Conservation (phyloP, 2,113 vertebrate species). For the Prionailurus bengalensis region DNA sequence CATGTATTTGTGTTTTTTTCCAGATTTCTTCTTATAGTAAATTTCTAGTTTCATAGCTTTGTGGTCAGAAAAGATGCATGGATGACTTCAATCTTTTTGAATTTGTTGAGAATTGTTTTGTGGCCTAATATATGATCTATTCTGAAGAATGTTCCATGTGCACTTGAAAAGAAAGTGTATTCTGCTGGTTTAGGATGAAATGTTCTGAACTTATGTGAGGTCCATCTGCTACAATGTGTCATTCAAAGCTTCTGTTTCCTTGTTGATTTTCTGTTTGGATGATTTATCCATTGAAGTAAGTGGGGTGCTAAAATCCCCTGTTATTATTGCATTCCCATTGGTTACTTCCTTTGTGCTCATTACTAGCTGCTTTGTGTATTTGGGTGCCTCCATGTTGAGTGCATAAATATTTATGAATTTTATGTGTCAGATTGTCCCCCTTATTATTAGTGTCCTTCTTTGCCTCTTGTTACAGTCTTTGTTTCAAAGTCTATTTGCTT, state of each 20-base stretch:
- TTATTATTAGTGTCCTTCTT: background rate
- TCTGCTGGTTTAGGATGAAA: background rate
- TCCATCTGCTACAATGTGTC: too few species aligned
- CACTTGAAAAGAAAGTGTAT: background rate
- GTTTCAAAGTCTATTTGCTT: background rate
- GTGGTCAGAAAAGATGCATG: too few species aligned
- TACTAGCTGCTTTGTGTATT: background rate
- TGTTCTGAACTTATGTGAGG: too few species aligned
- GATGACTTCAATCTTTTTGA: too few species aligned
- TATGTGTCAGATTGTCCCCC: background rate
- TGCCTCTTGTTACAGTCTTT: background rate
- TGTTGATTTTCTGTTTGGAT: background rate
- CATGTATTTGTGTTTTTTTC: too few species aligned
- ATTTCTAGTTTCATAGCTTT: too few species aligned
- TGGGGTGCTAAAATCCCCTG: background rate
- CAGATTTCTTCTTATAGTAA: too few species aligned
- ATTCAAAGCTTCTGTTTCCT: background rate
- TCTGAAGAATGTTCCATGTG: background rate
- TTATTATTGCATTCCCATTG: background rate
- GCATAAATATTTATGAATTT: background rate
- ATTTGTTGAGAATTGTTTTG: too few species aligned
- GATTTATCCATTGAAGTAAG: background rate
- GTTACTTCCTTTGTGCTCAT: background rate
- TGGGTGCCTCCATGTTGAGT: background rate
- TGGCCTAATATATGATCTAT: background rate